Evolutionary conservation across 2,888 invertebrate species (phyloP).

Genomic region (Erebia palarica): DNA sequence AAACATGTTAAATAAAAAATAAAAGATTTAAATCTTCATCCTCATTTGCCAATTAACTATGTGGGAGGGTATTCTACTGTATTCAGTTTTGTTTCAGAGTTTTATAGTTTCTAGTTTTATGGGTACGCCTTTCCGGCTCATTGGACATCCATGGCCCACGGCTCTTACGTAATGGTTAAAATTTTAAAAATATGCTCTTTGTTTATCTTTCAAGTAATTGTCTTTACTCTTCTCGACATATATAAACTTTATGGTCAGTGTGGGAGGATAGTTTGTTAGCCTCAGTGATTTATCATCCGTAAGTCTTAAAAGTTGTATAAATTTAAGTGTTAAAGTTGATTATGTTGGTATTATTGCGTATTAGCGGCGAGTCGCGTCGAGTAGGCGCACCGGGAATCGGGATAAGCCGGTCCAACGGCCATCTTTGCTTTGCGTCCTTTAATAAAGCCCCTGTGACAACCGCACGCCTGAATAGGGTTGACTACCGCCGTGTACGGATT

Average conservation of each 20-base stretch:
- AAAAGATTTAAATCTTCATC: conserved; percentile 65
- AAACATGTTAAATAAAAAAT: no score
- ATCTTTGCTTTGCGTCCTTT: conserved; percentile 75
- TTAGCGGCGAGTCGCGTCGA: conserved; percentile 63
- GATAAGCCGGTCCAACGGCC: conserved; percentile 79
- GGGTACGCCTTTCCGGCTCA: conserved; percentile 36
- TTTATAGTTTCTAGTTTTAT: conserved; percentile 41
- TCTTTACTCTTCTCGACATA: conserved; percentile 25
- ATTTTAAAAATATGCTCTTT: conserved; percentile 23
- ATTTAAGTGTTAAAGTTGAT: conserved; percentile 38
- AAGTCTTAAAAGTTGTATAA: conserved; percentile 29
- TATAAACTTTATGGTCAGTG: conserved; percentile 26
- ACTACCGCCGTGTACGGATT: conserved; percentile 42
- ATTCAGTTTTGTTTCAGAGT: conserved; percentile 38
- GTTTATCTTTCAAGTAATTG: conserved; percentile 28
- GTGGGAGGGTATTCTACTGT: conserved; percentile 53
- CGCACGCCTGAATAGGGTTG: conserved; percentile 66
- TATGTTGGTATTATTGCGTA: conserved; percentile 59
- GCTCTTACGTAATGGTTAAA: conserved; percentile 32
- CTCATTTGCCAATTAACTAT: conserved; percentile 68
- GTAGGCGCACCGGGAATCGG: conserved; percentile 70
- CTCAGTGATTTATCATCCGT: conserved; percentile 26
- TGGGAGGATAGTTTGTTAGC: conserved; percentile 35
- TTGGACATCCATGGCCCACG: conserved; percentile 26
- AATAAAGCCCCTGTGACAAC: conserved; percentile 78